Conservation (phyloP, 2,113 vertebrate species). For the Carassius carassius region DNA sequence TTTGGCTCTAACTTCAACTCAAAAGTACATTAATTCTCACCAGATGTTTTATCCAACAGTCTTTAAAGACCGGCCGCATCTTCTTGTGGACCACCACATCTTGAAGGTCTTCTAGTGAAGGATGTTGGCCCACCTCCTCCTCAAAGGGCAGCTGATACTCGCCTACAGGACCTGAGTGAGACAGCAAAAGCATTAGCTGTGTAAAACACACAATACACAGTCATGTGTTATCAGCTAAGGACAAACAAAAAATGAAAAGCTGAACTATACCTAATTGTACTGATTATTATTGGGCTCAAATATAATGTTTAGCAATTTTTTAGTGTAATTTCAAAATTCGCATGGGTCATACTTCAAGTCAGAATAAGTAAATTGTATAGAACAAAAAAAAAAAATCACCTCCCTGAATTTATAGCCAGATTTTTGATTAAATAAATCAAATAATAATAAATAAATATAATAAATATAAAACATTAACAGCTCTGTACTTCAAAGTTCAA, state of each 20-base stretch:
- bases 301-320: no score
- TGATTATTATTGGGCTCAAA: no score
- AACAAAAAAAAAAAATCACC: no score
- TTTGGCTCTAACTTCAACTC: neutral
- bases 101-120: conserved; percentile 97
- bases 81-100: conserved; percentile 98
- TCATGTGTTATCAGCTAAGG: neutral
- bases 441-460: no score
- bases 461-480: neutral
- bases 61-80: conserved; percentile 93
- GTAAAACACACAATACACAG: neutral
- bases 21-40: conserved; percentile 75
- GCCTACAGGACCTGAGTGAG: conserved; percentile 81
- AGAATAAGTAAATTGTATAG: no score
- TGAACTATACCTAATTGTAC: no score
- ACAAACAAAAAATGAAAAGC: neutral
- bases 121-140: conserved; percentile 96
- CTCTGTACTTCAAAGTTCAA: neutral
- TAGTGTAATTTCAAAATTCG: no score
- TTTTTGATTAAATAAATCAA: no score
- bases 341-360: no score
- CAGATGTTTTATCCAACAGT: conserved; percentile 96
- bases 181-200: neutral
- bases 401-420: no score
- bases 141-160: conserved; percentile 98